Percentiles rank a stretch among this genome's conserved stretches.
These are phyloP conservation scores for Drosophila trapezifrons DNA, from an alignment of 1,140 invertebrate genomes.

Conservation along the genomic window DNA sequence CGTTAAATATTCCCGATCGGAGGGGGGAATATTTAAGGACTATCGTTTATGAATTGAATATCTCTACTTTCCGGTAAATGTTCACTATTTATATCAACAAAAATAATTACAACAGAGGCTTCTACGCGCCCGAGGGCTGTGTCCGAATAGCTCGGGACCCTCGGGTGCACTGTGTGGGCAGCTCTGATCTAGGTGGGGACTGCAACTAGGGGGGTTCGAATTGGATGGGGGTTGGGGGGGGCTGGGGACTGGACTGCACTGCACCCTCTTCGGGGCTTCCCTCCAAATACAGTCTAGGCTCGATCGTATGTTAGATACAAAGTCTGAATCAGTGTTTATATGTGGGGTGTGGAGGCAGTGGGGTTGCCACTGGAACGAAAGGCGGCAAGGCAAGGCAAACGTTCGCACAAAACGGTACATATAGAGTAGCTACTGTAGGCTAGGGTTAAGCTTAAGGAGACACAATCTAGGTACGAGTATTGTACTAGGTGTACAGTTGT, in stretches of 20 bases:
- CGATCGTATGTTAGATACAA: not conserved
- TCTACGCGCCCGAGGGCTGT: not conserved
- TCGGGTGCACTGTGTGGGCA: not conserved
- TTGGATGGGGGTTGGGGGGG: not conserved
- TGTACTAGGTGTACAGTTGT: constrained; percentile 44
- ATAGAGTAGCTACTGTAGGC: constrained; percentile 19
- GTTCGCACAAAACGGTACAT: constrained; percentile 15
- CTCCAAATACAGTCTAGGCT: not conserved
- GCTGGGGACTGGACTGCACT: too few relatives aligned
- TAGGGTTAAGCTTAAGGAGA: constrained; percentile 18
- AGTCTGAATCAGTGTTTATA: constrained; percentile 7
- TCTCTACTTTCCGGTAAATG: constrained; percentile 83
- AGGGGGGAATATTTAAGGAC: constrained; percentile 69
- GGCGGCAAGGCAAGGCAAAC: constrained; percentile 39
- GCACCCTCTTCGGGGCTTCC: not conserved
- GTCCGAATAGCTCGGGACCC: not conserved
- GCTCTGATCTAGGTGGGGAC: constrained; percentile 3
- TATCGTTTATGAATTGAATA: constrained; percentile 57
- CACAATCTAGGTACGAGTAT: constrained; percentile 30
- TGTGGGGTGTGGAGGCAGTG: constrained; percentile 9
- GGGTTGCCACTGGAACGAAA: constrained; percentile 21
- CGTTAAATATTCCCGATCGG: constrained; percentile 63
- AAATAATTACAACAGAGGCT: constrained; percentile 3
- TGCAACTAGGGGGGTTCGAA: not conserved
- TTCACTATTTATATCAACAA: constrained; percentile 81